Conservation (phyloP, 2,797 vertebrate species). For the Sarcoramphus papa region DNA sequence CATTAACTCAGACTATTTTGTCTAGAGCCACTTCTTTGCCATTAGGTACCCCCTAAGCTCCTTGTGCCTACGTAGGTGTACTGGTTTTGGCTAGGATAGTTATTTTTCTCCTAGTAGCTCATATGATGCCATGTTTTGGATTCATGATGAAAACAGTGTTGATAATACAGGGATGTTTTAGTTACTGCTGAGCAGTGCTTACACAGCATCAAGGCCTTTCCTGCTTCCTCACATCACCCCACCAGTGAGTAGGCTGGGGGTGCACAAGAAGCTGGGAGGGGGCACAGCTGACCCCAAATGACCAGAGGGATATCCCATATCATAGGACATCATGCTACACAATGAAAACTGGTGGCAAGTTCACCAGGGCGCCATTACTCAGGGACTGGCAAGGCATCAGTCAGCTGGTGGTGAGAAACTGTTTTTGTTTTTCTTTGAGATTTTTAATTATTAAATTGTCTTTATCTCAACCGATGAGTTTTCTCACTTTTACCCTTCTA, state of each 20-base stretch:
- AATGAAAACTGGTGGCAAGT: neutral
- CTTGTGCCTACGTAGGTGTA: neutral
- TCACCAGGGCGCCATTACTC: neutral
- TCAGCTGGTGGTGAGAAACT: accelerated
- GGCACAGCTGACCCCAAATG: neutral
- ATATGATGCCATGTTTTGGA: neutral
- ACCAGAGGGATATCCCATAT: neutral
- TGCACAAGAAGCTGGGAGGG: neutral
- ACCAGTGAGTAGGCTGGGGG: accelerated
- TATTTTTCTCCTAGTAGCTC: neutral
- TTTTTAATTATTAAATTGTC: neutral
- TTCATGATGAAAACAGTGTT: neutral
- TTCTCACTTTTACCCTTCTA: neutral
- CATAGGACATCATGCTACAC: no score
- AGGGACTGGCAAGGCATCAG: neutral
- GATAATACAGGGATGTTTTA: neutral
- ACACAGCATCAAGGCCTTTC: neutral
- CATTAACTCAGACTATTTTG: neutral
- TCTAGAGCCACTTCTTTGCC: neutral
- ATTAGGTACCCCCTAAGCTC: neutral
- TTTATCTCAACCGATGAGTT: neutral
- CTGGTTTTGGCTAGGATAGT: neutral
- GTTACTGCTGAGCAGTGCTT: neutral
- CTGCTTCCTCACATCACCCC: neutral
- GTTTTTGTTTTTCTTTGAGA: neutral